Evolutionary conservation across 2,888 invertebrate genomes (phyloP).

Genomic region (Scaptodrosophila latifasciaeformis): DNA sequence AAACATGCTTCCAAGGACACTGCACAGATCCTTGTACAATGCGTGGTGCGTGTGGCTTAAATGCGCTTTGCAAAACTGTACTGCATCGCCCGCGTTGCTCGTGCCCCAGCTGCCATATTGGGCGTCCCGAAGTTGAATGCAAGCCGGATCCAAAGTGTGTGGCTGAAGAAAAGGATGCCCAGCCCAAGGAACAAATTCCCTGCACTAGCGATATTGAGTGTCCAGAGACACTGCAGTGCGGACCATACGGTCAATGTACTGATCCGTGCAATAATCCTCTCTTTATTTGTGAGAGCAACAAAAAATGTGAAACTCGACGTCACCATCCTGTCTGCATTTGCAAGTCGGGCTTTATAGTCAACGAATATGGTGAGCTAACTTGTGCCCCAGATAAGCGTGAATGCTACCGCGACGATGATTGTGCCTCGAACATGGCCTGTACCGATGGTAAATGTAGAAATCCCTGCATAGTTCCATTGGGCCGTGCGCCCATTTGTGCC

Average conservation of each 20-base stretch:
- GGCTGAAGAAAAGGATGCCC: constrained; percentile 73
- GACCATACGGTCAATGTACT: constrained; percentile 83
- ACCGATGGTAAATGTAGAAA: constrained; percentile 88
- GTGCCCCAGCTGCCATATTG: constrained; percentile 91
- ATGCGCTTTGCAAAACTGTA: constrained; percentile 90
- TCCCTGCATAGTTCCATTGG: constrained; percentile 83
- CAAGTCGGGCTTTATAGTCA: constrained; percentile 90
- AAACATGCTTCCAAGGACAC: constrained; percentile 92
- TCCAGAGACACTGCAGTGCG: constrained; percentile 84
- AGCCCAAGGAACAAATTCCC: constrained; percentile 77
- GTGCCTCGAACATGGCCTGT: constrained; percentile 90
- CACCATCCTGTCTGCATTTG: constrained; percentile 92
- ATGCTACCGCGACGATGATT: constrained; percentile 88
- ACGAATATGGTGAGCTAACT: constrained; percentile 89
- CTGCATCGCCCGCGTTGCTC: constrained; percentile 90
- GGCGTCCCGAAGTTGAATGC: constrained; percentile 87
- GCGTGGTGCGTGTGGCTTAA: constrained; percentile 90
- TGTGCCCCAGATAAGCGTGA: constrained; percentile 89
- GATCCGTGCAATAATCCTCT: constrained; percentile 85
- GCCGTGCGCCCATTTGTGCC: constrained; percentile 81
- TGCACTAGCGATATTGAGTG: constrained; percentile 85
- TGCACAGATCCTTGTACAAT: constrained; percentile 93
- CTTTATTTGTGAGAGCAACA: constrained; percentile 85
- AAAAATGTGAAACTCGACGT: constrained; percentile 90
- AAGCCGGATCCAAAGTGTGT: constrained; percentile 87